These are phyloP conservation scores for Exaiptasia diaphana DNA, from an alignment of 64 coral and sea anemone genomes.

Conservation along the genomic window DNA sequence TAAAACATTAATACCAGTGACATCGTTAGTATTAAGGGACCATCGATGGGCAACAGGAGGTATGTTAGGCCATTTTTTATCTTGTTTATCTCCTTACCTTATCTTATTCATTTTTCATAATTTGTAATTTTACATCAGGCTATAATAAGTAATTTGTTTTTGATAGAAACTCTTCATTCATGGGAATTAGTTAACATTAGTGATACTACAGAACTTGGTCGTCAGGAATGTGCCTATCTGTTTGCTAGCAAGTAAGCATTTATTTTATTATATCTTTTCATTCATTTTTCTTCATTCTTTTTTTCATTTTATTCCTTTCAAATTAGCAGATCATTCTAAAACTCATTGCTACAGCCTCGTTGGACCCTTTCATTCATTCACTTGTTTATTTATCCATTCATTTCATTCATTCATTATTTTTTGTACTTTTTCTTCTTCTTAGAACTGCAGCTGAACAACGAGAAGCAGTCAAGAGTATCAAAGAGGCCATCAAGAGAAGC, in stretches of 20 bases:
- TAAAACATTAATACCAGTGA: conserved; percentile 80
- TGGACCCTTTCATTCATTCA: no score
- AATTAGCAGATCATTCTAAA: no score
- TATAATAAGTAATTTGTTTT: no score
- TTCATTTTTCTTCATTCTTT: no score
- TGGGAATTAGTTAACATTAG: conserved; percentile 91
- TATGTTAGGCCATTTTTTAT: neutral
- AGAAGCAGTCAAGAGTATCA: conserved; percentile 67
- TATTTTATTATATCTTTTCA: neutral
- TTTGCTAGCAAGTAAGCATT: conserved; percentile 83
- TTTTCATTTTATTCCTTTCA: neutral
- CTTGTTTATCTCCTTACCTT: neutral
- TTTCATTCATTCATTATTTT: neutral
- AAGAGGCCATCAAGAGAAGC: conserved; percentile 79
- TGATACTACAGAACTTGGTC: conserved; percentile 68
- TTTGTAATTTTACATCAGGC: neutral
- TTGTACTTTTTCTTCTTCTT: neutral
- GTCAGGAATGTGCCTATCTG: conserved; percentile 78
- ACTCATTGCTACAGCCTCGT: no score
- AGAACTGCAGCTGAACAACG: conserved; percentile 81
- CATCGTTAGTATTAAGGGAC: conserved; percentile 78
- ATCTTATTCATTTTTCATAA: neutral
- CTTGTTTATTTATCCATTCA: no score
- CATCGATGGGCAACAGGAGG: conserved; percentile 80
- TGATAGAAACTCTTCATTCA: conserved; percentile 68